These are phyloP conservation scores for Drosophila borealis DNA, from an alignment of 2,888 invertebrate species.

Conservation along the genomic window DNA sequence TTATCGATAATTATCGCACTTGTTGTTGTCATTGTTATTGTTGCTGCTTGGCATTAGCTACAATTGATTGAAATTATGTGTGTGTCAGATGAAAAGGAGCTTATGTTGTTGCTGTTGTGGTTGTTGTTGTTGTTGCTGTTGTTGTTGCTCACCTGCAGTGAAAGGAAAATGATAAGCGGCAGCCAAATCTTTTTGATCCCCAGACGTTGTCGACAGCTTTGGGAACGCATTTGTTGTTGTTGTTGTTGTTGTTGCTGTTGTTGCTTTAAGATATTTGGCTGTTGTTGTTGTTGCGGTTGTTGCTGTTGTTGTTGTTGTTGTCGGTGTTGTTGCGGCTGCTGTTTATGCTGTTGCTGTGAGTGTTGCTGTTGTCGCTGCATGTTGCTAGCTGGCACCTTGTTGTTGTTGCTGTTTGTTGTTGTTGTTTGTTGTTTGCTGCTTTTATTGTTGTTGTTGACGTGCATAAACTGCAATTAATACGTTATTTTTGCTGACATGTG, in stretches of 20 bases:
- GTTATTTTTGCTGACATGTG: slow-evolving; percentile 48
- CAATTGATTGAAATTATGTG: slow-evolving; percentile 56
- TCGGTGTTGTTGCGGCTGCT: slow-evolving; percentile 3
- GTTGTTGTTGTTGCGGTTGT: slow-evolving; percentile 13
- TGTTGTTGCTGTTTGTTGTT: slow-evolving; percentile 16
- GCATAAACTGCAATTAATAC: slow-evolving; percentile 56
- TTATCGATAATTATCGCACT: slow-evolving; percentile 46
- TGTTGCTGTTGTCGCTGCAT: slow-evolving; percentile 37
- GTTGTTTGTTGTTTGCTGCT: slow-evolving; percentile 12
- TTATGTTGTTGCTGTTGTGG: slow-evolving; percentile 7
- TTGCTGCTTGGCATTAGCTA: slow-evolving; percentile 33
- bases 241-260: slow-evolving; percentile 36
- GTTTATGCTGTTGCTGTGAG: slow-evolving; percentile 30
- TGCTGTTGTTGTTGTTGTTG: slow-evolving; percentile 6
- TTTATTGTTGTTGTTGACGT: slow-evolving; percentile 30
- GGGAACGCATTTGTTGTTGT: slow-evolving; percentile 46
- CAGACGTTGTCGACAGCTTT: slow-evolving; percentile 65
- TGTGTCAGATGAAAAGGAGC: slow-evolving; percentile 25
- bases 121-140: slow-evolving; percentile 12
- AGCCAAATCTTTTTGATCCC: slow-evolving; percentile 82
- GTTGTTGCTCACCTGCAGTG: slow-evolving; percentile 82
- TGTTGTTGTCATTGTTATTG: slow-evolving; percentile 36
- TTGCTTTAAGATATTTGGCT: slow-evolving; percentile 23
- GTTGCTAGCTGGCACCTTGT: slow-evolving; percentile 26
- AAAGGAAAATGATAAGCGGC: slow-evolving; percentile 82